A percentile compares a stretch with the other conserved stretches of the same genome.
Conservation (phyloP, 1,140 invertebrate genomes). For the Carposina sasakii region DNA sequence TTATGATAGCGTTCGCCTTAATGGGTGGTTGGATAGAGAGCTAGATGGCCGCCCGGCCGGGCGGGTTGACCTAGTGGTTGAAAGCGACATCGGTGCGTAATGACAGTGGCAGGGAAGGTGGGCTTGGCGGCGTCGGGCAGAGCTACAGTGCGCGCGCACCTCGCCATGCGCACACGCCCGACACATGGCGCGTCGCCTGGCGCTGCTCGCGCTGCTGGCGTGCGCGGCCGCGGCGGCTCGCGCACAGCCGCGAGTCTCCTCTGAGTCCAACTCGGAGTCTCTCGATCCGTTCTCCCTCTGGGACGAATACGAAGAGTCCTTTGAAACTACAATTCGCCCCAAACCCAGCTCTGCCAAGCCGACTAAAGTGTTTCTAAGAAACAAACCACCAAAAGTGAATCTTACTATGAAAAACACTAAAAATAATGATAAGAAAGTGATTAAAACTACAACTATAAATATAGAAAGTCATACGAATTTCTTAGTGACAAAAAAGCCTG, state of each 20-base stretch:
- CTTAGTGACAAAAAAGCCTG: constrained; percentile 48
- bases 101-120: constrained; percentile 62
- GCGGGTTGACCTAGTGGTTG: constrained; percentile 55
- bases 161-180: constrained; percentile 66
- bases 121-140: constrained; percentile 26
- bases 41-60: constrained; percentile 27
- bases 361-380: constrained; percentile 56
- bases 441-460: constrained; percentile 57
- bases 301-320: constrained; percentile 53
- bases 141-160: constrained; percentile 61
- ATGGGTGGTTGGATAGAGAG: constrained; percentile 18
- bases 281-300: constrained; percentile 42
- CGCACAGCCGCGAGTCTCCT: constrained; percentile 26
- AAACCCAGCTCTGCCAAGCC: constrained; percentile 28
- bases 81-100: constrained; percentile 61
- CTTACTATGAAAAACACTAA: constrained; percentile 41
- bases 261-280: constrained; percentile 42
- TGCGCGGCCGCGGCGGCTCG: constrained; percentile 37
- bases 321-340: constrained; percentile 31
- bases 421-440: constrained; percentile 47
- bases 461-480: constrained; percentile 62
- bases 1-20: no score
- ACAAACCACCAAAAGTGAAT: constrained; percentile 43
- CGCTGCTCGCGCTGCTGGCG: constrained; percentile 60
- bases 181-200: constrained; percentile 66